These are phyloP conservation scores for Odontomachus brunneus DNA, from an alignment of 1,140 invertebrate genomes.

Conservation along the genomic window DNA sequence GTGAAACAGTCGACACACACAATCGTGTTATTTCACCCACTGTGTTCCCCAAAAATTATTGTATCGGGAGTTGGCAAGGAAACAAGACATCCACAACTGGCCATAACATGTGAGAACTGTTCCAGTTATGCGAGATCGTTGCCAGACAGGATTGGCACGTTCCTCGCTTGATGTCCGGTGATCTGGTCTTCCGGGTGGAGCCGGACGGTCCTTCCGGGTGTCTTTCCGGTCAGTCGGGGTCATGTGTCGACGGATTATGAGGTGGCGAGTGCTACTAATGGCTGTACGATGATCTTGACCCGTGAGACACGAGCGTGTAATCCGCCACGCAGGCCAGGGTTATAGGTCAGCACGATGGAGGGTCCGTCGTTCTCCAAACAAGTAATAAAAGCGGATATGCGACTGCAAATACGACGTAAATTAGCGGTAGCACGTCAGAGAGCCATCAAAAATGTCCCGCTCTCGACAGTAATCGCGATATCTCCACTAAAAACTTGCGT, in stretches of 20 bases:
- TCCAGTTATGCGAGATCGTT: conserved; percentile 15
- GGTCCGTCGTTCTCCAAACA: conserved; percentile 76
- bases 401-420: conserved; percentile 73
- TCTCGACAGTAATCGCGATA: too few relatives aligned
- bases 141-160: conserved; percentile 40
- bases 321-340: conserved; percentile 66
- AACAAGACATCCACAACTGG: conserved; percentile 19
- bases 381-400: conserved; percentile 80
- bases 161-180: conserved; percentile 28
- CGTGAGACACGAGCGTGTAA: conserved; percentile 80
- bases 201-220: conserved; percentile 58
- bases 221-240: conserved; percentile 76
- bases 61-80: not conserved
- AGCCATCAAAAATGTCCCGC: not conserved
- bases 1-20: too few relatives aligned
- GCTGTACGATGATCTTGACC: conserved; percentile 77
- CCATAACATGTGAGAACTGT: not conserved
- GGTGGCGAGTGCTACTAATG: conserved; percentile 73
- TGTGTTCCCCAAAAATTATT: not conserved
- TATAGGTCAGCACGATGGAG: conserved; percentile 62
- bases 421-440: not conserved
- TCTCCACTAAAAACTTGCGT: too few relatives aligned
- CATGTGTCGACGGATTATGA: conserved; percentile 79
- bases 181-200: conserved; percentile 54
- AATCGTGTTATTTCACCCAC: not conserved